Evolutionary conservation across 2,888 invertebrate species (phyloP), one percentile per base, ranked within the genome.

Genomic region (Oasisia sp.): DNA sequence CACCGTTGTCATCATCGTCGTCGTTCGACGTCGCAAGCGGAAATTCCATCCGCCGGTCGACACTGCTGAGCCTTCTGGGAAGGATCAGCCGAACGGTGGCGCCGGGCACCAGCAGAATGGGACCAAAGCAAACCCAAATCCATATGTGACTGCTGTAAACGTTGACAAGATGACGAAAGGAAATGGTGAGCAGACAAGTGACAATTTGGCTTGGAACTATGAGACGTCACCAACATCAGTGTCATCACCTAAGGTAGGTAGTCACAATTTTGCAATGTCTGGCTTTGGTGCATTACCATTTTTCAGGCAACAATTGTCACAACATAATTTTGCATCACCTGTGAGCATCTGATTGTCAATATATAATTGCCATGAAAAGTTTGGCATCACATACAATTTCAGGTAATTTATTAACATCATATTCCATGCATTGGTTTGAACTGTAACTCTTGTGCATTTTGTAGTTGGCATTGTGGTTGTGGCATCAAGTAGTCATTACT

Each of bases 1-100:
- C 91, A 93, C 94, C 32, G 92, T 94, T 3, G 93, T 92, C 9
- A 93, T 94, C 32, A 93, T 94, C 32, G 91, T 93, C 32, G 90
- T 94, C 12, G 58, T 94, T 14, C 91, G 93, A 74, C 74, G 27
- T 74, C 74, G 74, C 74, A 74, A 74, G 74, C 74, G 74, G 74
- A 74, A 74, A n/a, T 74, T 19, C 74, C 74, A 74, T n/a, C 74
- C 74, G 1, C 74, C 74, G 7, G 74, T 74, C 27, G 74, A 74
- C 0, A 27, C 7, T 74, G 74, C 74, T 5, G 74, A 74, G 74
- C 27, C 74, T 74, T 74, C 74, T 74, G 74, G 74, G 74, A 74
- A 74, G n/a, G 19, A 74, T 27, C 74, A 74, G 27, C 14, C 74
- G 7, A 74, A 74, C 74, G 74, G 74, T 19, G 74, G 74, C 74